phyloP scores from a whole-genome alignment of 2,888 invertebrate genomes.

The Chydorus sphaericus region DNA sequence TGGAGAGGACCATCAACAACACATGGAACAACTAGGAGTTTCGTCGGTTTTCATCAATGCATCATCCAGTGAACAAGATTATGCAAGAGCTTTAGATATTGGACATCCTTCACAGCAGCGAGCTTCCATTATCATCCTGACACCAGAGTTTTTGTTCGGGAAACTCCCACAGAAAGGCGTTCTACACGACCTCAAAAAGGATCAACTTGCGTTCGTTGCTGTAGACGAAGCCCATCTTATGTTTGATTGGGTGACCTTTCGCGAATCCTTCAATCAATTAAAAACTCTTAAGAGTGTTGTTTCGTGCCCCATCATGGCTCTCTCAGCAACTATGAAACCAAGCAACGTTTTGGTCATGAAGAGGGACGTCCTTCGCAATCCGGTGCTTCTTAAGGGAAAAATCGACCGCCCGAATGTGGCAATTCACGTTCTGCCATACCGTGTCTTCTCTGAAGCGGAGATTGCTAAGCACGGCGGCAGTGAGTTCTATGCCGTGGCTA shows the following conservation, averaged over 20 bases:
- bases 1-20: neutral
- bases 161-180: neutral
- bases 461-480: neutral
- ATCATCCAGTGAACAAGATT: neutral
- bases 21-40: neutral
- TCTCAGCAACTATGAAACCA: constrained; percentile 3
- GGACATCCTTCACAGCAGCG: neutral
- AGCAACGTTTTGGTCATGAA: neutral
- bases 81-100: too few species aligned
- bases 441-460: neutral
- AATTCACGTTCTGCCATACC: neutral
- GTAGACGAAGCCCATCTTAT: constrained; percentile 5
- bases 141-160: constrained; percentile 1
- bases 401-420: neutral
- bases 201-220: neutral
- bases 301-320: constrained; percentile 3
- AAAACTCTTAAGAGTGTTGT: neutral
- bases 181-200: neutral
- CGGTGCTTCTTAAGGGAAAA: neutral
- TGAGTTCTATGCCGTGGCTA: neutral
- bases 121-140: neutral
- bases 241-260: neutral
- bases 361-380: neutral
- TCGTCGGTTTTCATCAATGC: neutral
- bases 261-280: neutral